A percentile compares a stretch with the other conserved stretches of the same genome.
Conservation (phyloP, 2,797 vertebrate species). For the Acrossocheilus fasciatus region DNA sequence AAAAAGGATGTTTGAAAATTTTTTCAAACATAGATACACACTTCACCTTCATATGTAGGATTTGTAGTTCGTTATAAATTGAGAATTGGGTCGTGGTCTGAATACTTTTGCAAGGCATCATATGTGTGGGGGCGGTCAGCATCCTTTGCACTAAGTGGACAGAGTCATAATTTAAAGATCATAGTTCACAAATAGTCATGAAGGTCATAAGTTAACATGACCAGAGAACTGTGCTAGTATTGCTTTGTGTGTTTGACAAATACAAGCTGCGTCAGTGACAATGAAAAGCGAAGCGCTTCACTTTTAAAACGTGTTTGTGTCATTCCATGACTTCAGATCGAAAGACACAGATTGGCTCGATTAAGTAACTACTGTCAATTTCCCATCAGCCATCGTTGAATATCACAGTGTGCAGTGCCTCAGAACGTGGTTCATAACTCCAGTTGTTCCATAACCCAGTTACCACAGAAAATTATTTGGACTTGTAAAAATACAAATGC, state of each 20-base stretch:
- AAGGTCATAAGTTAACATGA: constrained; percentile 65
- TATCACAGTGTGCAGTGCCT: constrained; percentile 13
- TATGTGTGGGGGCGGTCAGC: constrained; percentile 28
- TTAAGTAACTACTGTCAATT: not conserved
- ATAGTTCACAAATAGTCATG: constrained; percentile 30
- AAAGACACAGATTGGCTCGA: constrained; percentile 3
- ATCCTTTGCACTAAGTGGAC: constrained; percentile 51
- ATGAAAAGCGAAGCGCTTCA: constrained; percentile 45
- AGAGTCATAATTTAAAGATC: constrained; percentile 12
- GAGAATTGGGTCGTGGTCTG: not conserved
- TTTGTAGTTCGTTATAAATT: not conserved
- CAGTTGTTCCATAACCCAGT: not conserved
- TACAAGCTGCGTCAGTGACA: constrained; percentile 60
- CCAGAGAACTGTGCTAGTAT: constrained; percentile 63
- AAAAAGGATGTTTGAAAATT: not conserved
- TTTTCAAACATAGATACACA: not conserved
- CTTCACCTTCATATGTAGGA: not conserved
- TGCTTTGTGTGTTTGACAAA: constrained; percentile 62
- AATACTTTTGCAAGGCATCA: constrained; percentile 26
- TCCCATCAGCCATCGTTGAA: not conserved
- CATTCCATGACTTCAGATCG: constrained; percentile 9
- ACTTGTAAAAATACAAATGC: not conserved
- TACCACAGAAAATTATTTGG: not conserved
- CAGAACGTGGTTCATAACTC: not conserved
- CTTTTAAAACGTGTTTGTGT: constrained; percentile 55